Conservation (phyloP, 2,888 invertebrate species). For the Frankliniella intonsa region DNA sequence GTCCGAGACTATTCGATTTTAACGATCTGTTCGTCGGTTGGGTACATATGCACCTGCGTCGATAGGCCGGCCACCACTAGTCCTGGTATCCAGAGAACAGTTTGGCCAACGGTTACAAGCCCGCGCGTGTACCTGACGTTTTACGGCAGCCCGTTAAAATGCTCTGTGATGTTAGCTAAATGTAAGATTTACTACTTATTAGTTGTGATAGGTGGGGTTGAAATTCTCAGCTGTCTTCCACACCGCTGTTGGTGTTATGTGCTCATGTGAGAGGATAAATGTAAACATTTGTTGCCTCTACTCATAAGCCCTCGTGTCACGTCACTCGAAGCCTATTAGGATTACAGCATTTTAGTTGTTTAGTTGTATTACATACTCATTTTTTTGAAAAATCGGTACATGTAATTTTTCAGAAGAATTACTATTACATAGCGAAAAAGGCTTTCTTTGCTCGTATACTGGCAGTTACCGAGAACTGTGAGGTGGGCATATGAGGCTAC, state of each 20-base stretch:
- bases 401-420: not conserved
- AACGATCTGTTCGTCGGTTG: not conserved
- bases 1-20: not conserved
- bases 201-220: not conserved
- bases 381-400: not conserved
- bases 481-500: not conserved
- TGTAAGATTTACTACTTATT: not conserved
- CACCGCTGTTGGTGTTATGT: not conserved
- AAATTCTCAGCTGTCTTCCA: constrained; percentile 15
- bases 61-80: not conserved
- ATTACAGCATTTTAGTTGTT: not conserved
- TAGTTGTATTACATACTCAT: not conserved
- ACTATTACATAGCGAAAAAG: not conserved
- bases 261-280: not conserved
- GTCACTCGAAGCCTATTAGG: not conserved
- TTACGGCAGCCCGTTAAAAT: not conserved
- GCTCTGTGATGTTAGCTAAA: not conserved
- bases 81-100: not conserved
- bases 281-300: not conserved
- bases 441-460: not conserved
- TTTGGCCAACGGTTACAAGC: not conserved
- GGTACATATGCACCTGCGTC: not conserved
- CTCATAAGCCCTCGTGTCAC: not conserved
- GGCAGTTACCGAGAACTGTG: not conserved
- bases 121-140: not conserved